These are phyloP conservation scores for Busseola fusca DNA, from an alignment of 2,888 invertebrate species.

Conservation along the genomic window DNA sequence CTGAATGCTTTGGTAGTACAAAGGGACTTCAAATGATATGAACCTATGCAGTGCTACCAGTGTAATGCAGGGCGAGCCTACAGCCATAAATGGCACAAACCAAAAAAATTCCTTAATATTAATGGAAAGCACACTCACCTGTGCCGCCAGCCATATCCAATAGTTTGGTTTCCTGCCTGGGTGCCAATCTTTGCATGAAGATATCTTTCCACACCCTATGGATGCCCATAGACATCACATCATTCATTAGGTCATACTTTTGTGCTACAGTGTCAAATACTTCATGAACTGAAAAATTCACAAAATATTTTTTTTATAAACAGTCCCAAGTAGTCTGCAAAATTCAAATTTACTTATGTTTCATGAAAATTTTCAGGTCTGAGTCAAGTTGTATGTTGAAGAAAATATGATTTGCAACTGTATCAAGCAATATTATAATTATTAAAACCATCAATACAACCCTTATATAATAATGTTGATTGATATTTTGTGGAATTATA, in stretches of 20 bases:
- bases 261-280: conserved; percentile 98
- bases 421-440: neutral
- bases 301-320: neutral
- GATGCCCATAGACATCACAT: conserved; percentile 98
- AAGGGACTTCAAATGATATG: neutral
- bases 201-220: conserved; percentile 99
- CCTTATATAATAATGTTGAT: neutral
- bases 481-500: neutral
- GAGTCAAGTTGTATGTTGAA: neutral
- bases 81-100: neutral
- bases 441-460: neutral
- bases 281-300: conserved; percentile 92
- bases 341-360: neutral
- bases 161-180: conserved; percentile 92
- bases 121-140: conserved; percentile 83
- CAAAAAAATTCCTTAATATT: neutral
- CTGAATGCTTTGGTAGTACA: neutral
- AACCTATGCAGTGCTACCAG: neutral
- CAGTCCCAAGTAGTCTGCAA: neutral
- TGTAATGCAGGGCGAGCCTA: neutral
- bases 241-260: conserved; percentile 99
- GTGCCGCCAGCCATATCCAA: conserved; percentile 99
- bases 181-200: conserved; percentile 94
- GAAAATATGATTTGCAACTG: neutral
- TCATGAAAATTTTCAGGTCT: neutral